These are phyloP conservation scores for Alethe castanea DNA, from an alignment of 2,113 vertebrate genomes.

Conservation along the genomic window DNA sequence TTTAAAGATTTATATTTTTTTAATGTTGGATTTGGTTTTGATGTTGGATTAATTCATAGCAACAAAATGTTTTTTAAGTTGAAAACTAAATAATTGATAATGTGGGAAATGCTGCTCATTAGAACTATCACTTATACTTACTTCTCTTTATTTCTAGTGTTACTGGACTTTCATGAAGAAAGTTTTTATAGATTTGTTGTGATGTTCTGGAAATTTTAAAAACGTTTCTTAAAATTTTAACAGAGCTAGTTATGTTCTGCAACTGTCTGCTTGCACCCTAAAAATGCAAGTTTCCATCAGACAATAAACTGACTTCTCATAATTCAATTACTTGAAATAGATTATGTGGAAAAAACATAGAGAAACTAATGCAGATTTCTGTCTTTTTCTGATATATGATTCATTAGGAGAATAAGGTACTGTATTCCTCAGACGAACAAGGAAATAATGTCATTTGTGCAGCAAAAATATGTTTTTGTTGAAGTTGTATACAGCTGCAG, in stretches of 20 bases:
- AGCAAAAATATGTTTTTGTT: neutral
- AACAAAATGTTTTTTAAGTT: neutral
- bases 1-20: neutral
- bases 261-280: neutral
- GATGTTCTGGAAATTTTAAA: neutral
- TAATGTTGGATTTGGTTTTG: neutral
- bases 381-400: neutral
- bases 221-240: neutral
- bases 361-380: neutral
- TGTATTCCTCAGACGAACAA: neutral
- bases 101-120: neutral
- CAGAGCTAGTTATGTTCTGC: neutral
- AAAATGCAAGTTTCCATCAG: neutral
- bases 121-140: neutral
- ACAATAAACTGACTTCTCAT: neutral
- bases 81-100: neutral
- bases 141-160: neutral
- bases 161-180: neutral
- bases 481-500: neutral
- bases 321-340: neutral
- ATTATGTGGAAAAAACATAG: neutral
- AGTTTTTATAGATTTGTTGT: neutral
- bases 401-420: neutral
- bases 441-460: neutral
- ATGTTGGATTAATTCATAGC: neutral